Percentiles rank a stretch among this genome's conserved stretches.
Conservation (phyloP, 2,888 invertebrate species). For the Andrena chrysosceles region DNA sequence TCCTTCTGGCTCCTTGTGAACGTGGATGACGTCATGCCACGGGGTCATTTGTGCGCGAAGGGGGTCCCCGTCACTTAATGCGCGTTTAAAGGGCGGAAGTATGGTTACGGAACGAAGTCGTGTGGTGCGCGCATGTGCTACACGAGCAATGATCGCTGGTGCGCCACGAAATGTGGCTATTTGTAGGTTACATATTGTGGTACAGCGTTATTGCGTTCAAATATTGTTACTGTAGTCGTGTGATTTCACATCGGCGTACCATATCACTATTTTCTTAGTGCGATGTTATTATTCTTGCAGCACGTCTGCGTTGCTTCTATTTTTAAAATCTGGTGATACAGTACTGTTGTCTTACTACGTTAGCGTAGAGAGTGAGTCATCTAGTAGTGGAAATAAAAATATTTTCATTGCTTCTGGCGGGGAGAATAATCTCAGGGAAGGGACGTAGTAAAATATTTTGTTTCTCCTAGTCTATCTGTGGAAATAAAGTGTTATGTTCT, state of each 20-base stretch:
- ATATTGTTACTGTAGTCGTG: too few relatives aligned
- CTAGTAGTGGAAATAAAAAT: too few relatives aligned
- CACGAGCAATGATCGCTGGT: conserved; percentile 9
- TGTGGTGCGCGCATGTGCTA: conserved; percentile 13
- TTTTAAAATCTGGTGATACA: conserved; percentile 1
- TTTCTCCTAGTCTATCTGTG: too few relatives aligned
- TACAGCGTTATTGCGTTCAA: background rate
- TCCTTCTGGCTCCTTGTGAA: conserved; percentile 41
- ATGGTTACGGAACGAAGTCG: conserved; percentile 57
- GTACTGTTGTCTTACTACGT: conserved; percentile 16
- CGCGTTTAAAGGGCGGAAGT: conserved; percentile 70
- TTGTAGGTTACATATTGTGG: conserved; percentile 5
- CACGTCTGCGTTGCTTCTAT: background rate
- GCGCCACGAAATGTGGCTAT: conserved; percentile 13
- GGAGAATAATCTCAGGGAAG: too few relatives aligned
- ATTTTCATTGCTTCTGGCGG: too few relatives aligned
- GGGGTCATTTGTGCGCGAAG: conserved; percentile 65
- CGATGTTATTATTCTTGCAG: background rate
- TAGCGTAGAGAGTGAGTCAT: conserved; percentile 28
- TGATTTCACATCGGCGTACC: too few relatives aligned
- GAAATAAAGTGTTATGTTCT: too few relatives aligned
- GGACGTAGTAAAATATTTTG: too few relatives aligned
- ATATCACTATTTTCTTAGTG: too few relatives aligned
- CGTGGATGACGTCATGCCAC: conserved; percentile 65
- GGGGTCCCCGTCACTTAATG: conserved; percentile 63